Evolutionary conservation across 2,888 invertebrate species (phyloP).

Genomic region (Tribolium freemani): DNA sequence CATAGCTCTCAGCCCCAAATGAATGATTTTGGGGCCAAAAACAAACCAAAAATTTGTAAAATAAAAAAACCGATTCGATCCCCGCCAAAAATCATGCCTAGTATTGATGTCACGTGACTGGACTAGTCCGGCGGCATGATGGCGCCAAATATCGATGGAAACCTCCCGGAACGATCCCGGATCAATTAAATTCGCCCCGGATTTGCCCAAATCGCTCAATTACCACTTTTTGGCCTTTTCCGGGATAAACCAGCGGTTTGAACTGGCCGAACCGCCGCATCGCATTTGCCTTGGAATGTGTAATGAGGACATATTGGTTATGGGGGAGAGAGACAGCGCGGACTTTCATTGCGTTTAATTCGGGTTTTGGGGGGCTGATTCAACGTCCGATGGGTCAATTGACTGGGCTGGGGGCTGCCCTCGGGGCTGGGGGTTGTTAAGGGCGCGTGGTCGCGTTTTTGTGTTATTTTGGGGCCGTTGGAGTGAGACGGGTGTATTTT

Average conservation of each 20-base stretch:
- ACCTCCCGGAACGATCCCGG: neutral
- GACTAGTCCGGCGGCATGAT: slow-evolving; percentile 71
- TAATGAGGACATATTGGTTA: slow-evolving; percentile 73
- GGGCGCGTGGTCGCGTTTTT: neutral
- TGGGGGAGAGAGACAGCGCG: slow-evolving; percentile 65
- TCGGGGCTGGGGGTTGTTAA: neutral
- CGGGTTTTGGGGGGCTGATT: neutral
- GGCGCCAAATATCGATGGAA: slow-evolving; percentile 71
- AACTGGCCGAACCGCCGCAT: slow-evolving; percentile 41
- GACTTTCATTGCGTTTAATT: slow-evolving; percentile 17
- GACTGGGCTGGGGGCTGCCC: neutral
- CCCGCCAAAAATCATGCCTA: slow-evolving; percentile 58
- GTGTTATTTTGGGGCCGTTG: neutral
- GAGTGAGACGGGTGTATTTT: slow-evolving; percentile 22
- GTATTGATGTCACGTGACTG: slow-evolving; percentile 70
- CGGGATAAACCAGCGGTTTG: neutral
- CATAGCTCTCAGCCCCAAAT: neutral
- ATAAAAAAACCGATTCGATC: slow-evolving; percentile 32
- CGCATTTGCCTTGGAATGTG: slow-evolving; percentile 65
- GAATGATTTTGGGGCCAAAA: no score
- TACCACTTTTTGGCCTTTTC: slow-evolving; percentile 9
- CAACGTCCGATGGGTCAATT: neutral
- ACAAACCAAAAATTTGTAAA: neutral
- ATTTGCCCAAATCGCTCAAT: neutral
- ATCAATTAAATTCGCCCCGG: neutral